Percentiles rank a stretch among this genome's conserved stretches.
Conservation (phyloP, 2,888 invertebrate genomes). For the Drosophila greeni region DNA sequence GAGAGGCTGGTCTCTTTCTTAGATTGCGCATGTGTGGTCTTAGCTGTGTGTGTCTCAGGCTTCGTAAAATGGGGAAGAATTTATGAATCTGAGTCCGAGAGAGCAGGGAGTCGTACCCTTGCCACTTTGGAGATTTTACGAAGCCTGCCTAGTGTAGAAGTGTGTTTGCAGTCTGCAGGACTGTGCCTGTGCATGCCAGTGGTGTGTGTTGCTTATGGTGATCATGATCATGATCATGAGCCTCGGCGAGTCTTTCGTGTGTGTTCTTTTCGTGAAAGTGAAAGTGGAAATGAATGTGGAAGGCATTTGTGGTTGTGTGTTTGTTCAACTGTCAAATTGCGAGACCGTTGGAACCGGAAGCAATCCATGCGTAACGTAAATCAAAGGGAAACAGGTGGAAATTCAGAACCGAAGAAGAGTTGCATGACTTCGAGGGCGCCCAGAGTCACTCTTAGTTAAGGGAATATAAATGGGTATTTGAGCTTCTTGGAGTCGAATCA, state of each 20-base stretch:
- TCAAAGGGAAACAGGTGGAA: slow-evolving; percentile 37
- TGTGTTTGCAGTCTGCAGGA: slow-evolving; percentile 3
- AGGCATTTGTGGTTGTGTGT: slow-evolving; percentile 17
- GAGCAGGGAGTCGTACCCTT: background rate
- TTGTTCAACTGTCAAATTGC: slow-evolving; percentile 32
- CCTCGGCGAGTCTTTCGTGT: slow-evolving; percentile 6
- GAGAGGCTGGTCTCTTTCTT: slow-evolving; percentile 8
- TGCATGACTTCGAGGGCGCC: slow-evolving; percentile 30
- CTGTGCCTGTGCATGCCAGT: slow-evolving; percentile 18
- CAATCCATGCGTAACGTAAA: slow-evolving; percentile 54
- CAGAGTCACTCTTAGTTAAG: slow-evolving; percentile 3
- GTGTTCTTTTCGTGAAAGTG: background rate
- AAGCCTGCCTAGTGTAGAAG: slow-evolving; percentile 2
- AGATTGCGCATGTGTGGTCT: slow-evolving; percentile 9
- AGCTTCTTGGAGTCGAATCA: background rate
- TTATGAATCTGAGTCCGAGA: background rate
- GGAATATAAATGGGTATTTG: background rate
- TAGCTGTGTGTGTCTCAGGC: slow-evolving; percentile 7
- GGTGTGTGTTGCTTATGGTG: background rate
- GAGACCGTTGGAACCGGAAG: slow-evolving; percentile 45
- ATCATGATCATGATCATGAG: background rate
- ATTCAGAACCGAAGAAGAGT: slow-evolving; percentile 24
- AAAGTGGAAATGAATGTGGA: background rate
- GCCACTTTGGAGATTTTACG: slow-evolving; percentile 5
- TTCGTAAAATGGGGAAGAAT: slow-evolving; percentile 7